Base-by-base conservation (phyloP, 2,888 invertebrate species). In the Scaeva pyrastri region DNA sequence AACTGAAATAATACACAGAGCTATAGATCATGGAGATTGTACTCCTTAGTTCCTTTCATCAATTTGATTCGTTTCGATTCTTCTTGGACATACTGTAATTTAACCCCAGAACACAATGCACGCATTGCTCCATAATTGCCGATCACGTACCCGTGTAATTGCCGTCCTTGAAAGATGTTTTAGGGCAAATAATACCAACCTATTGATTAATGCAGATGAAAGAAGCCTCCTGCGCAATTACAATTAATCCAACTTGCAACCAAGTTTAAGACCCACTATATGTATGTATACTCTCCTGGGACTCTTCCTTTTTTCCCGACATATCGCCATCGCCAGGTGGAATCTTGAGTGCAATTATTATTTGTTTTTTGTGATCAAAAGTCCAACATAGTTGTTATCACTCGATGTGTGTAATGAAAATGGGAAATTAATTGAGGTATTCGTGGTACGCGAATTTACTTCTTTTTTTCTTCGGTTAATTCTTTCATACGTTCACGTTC, bases 101-200 rank as follows among this genome's bases (percentile, higher is more conserved):
- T 12, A 6, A 31, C 6, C 6, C 8, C 31, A 31, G 31, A 5
- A 5, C 3, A 12, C 2, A 39, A n/a, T 12, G 19, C 11, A 60
- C 19, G 43, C 26, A 62, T 48, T 56, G n/a, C n/a, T 31, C 5
- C 5, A 10, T 48, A 66, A 66, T 71, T 72, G 5, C 39, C 10
- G 36, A 36, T 36, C 31, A 72, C 43, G 58, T 72, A 48, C 77
- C 26, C 50, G 43, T 70, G 11, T 74, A 78, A 83, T 70, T 78
- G 70, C 41, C 70, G 70, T 43, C 83, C 83, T 83, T 83, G 73
- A 70, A 48, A 70, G 78, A 55, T 62, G 68, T 74, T 78, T 74
- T 43, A 56, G 39, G 50, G 39, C 60, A 70, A 78, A 78, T 74
- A 70, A 74, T 66, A 48, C 64, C 64, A 66, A 66, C 45, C 62